These are phyloP conservation scores for Melangyna quadrimaculata DNA, from an alignment of 2,888 invertebrate genomes.

Conservation along the genomic window DNA sequence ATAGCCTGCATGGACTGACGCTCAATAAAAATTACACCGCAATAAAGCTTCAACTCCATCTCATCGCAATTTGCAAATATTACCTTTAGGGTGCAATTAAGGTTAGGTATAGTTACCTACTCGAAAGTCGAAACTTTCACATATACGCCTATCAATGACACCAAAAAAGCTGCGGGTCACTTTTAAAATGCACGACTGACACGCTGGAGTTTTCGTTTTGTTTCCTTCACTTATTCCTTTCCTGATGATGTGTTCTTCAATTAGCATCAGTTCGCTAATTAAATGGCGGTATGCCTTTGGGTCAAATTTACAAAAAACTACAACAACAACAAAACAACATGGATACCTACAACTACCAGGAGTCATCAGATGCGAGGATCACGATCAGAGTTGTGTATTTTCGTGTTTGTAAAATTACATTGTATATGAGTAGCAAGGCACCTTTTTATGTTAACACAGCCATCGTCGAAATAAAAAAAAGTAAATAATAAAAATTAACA, in stretches of 20 bases:
- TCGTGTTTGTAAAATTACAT: not conserved
- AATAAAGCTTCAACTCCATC: slow-evolving; percentile 42
- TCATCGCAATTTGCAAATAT: slow-evolving; percentile 29
- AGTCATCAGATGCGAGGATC: not conserved
- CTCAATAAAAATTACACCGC: slow-evolving; percentile 31
- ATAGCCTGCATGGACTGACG: not conserved
- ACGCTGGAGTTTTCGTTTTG: slow-evolving; percentile 6
- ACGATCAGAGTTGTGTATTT: not conserved
- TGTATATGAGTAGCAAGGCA: no score
- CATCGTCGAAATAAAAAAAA: not conserved
- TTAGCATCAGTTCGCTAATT: slow-evolving; percentile 63
- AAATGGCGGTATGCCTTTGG: slow-evolving; percentile 50
- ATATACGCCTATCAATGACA: slow-evolving; percentile 6
- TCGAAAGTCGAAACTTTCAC: slow-evolving; percentile 33
- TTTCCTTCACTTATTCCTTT: not conserved
- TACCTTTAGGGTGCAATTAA: slow-evolving; percentile 46
- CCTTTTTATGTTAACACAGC: not conserved
- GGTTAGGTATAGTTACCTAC: slow-evolving; percentile 8
- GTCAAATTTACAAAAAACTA: not conserved
- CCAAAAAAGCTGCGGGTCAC: slow-evolving; percentile 39
- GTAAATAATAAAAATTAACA: not conserved
- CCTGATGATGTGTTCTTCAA: slow-evolving; percentile 34
- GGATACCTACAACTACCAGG: not conserved
- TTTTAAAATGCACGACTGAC: slow-evolving; percentile 13
- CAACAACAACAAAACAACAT: not conserved